phyloP scores from a whole-genome alignment of 2,888 invertebrate genomes.

The Oxystoma pomonae region DNA sequence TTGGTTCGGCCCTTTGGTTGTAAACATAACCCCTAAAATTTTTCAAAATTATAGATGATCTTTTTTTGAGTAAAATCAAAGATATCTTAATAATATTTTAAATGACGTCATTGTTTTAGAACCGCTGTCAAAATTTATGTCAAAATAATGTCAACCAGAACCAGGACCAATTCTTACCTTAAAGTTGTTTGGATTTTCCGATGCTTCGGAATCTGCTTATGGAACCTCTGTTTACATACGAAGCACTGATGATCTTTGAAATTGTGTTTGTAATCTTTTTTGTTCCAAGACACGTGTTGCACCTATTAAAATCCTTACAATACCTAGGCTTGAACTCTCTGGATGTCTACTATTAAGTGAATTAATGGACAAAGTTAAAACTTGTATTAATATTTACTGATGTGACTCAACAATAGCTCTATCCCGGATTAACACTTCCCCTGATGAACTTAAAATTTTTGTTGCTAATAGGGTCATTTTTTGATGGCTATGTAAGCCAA shows the following conservation, averaged over 20 bases:
- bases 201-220: not conserved
- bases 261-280: not conserved
- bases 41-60: too few relatives aligned
- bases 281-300: slow-evolving; percentile 20
- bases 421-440: slow-evolving; percentile 13
- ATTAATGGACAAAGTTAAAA: not conserved
- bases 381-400: not conserved
- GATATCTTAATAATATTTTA: too few relatives aligned
- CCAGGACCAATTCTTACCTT: too few relatives aligned
- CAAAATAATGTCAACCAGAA: too few relatives aligned
- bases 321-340: slow-evolving; percentile 10
- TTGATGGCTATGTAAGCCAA: too few relatives aligned
- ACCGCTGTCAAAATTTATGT: too few relatives aligned
- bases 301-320: slow-evolving; percentile 12
- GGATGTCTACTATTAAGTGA: slow-evolving; percentile 6
- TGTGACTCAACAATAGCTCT: slow-evolving; percentile 18
- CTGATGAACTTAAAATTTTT: slow-evolving; percentile 18
- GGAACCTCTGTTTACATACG: slow-evolving; percentile 12
- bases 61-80: too few relatives aligned
- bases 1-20: too few relatives aligned
- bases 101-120: too few relatives aligned
- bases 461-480: too few relatives aligned
- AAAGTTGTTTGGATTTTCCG: slow-evolving; percentile 18
- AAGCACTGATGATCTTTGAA: not conserved
- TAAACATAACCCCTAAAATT: too few relatives aligned